Percentiles rank a stretch among this genome's conserved stretches.
phyloP scores from a whole-genome alignment of 1,140 invertebrate genomes.

The Antheraea mylitta region DNA sequence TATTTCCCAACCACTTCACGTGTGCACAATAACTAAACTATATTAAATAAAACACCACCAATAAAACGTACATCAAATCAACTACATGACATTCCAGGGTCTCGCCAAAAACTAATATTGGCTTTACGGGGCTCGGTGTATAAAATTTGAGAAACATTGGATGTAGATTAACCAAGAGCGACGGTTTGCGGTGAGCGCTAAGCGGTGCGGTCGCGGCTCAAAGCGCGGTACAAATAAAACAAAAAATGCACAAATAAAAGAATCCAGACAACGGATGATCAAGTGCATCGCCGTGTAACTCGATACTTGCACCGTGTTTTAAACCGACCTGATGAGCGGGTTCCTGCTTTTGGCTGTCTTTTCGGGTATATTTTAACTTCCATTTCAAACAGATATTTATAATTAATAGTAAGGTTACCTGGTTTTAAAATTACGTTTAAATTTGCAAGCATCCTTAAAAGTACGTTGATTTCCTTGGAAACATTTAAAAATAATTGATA shows the following conservation, averaged over 20 bases:
- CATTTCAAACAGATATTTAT: constrained; percentile 23
- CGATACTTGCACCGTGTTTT: constrained; percentile 64
- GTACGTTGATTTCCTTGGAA: too few species aligned
- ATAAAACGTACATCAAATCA: too few species aligned
- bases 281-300: constrained; percentile 68
- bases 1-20: too few species aligned
- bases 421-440: too few species aligned
- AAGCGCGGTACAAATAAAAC: constrained; percentile 57
- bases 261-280: constrained; percentile 68
- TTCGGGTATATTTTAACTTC: constrained; percentile 42
- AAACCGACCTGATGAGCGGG: constrained; percentile 32
- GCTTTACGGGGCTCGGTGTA: not conserved
- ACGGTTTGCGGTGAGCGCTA: constrained; percentile 44
- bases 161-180: not conserved
- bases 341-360: not conserved
- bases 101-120: not conserved
- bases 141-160: not conserved
- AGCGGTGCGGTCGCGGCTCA: constrained; percentile 55
- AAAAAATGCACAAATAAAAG: constrained; percentile 63
- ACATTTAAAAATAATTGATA: too few species aligned
- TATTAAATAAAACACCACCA: too few species aligned
- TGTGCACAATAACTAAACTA: too few species aligned
- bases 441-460: too few species aligned
- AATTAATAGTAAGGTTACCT: too few species aligned
- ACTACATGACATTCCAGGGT: too few species aligned